Base-by-base conservation (phyloP, 2,797 vertebrate species). In the Poeciliopsis infans region DNA sequence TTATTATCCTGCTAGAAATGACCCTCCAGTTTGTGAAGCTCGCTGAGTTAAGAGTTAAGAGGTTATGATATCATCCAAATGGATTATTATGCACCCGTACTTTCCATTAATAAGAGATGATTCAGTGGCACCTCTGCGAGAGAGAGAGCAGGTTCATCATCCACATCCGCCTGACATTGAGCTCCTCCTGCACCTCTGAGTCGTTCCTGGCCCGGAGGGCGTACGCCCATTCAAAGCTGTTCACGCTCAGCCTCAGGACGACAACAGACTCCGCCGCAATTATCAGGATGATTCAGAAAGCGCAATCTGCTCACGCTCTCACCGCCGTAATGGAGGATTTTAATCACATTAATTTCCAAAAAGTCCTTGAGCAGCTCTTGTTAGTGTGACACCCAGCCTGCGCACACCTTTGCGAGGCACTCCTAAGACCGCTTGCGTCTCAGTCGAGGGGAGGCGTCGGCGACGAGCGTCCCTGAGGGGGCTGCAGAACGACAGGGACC, bases 271-370 rank as follows among this genome's bases (percentile, higher is more conserved):
- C 78, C 31, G 73, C 87, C n/a, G 85, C 85, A 91, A 87, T 89
- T 89, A 90, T 85, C 75, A 7, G 66, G 68, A 77, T 88, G 87
- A 90, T 84, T 89, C 87, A 88, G 71, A 82, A 83, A 83, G 75
- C 39, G 77, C 84, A 87, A 83, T 89, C 85, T 87, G 86, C 88
- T 78, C 79, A 81, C 75, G 76, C 79, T 85, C 81, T 80, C 77
- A 28, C 66, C 53, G 45, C 84, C 57, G 57, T 84, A 80, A 88
- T 79, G 43, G 82, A 53, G 78, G 80, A 83, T 90, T 88, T 90
- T 87, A 92, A 91, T 90, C 87, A 83, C 73, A 81, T 84, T 89
- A 70, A 89, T 87, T 87, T 86, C 72, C 47, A 79, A 76, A 85
- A 89, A 79, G 86, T 89, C 90, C 86, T 92, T 89, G 79, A 85